These are phyloP conservation scores for Cottus gobio DNA, from an alignment of 2,113 vertebrate genomes.

Conservation along the genomic window DNA sequence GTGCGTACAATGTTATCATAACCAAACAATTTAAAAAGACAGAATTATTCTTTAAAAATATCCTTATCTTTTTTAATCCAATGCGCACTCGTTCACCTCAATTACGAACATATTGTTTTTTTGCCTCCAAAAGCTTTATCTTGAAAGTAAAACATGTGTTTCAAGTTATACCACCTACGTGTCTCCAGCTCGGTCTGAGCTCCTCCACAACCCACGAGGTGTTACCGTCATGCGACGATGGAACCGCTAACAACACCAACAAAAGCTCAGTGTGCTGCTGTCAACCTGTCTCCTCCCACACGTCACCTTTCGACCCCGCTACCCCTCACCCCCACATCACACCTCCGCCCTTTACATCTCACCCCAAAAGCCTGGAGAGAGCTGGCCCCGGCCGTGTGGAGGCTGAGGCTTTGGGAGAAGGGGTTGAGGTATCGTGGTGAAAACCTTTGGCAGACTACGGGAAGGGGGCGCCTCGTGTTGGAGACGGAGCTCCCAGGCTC, in stretches of 20 bases:
- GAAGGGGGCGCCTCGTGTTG: slow-evolving; percentile 53
- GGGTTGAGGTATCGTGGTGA: slow-evolving; percentile 36
- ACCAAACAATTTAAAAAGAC: no score
- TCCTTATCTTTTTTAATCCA: not conserved
- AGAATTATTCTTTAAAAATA: not conserved
- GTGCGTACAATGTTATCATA: no score
- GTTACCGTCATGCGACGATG: slow-evolving; percentile 46
- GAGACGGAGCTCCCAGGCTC: slow-evolving; percentile 48
- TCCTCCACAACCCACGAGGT: slow-evolving; percentile 41
- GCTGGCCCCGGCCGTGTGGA: slow-evolving; percentile 17
- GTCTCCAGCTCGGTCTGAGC: slow-evolving; percentile 9
- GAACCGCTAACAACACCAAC: slow-evolving; percentile 56
- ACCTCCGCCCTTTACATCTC: slow-evolving; percentile 38
- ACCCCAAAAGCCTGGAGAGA: slow-evolving; percentile 20
- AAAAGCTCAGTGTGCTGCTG: slow-evolving; percentile 71
- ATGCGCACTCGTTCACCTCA: not conserved
- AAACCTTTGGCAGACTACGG: slow-evolving; percentile 54
- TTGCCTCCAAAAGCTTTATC: not conserved
- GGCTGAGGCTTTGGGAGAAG: slow-evolving; percentile 29
- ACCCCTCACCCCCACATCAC: slow-evolving; percentile 26
- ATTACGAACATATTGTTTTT: not conserved
- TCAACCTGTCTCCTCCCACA: slow-evolving; percentile 68
- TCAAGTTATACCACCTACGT: slow-evolving; percentile 4
- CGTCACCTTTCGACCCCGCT: slow-evolving; percentile 60
- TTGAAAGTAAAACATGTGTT: slow-evolving; percentile 17